Conservation (phyloP, 2,888 invertebrate genomes). For the Cataglyphis rosenhaueri region DNA sequence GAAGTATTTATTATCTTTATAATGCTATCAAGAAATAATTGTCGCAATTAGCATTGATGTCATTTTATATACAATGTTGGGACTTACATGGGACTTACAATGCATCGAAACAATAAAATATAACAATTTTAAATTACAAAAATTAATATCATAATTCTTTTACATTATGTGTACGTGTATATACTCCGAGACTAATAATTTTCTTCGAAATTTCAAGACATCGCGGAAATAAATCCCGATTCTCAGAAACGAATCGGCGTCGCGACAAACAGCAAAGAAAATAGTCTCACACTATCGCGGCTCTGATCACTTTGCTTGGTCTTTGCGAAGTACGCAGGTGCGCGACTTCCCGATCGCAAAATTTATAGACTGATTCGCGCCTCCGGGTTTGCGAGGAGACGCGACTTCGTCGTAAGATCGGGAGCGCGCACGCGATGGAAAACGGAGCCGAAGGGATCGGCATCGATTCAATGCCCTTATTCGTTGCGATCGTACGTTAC, state of each 20-base stretch:
- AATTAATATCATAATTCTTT: neutral
- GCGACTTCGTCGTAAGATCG: slow-evolving; percentile 40
- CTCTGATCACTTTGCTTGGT: slow-evolving; percentile 6
- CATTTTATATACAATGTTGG: neutral
- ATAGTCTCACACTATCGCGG: slow-evolving; percentile 25
- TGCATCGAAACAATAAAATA: neutral
- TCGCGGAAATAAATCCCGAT: neutral
- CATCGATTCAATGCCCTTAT: slow-evolving; percentile 76
- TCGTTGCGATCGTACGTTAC: slow-evolving; percentile 69
- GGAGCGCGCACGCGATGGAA: slow-evolving; percentile 43
- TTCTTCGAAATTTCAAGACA: neutral
- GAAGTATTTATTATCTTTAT: slow-evolving; percentile 13
- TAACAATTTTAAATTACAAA: neutral
- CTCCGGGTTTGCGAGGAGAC: slow-evolving; percentile 49
- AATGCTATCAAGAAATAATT: neutral
- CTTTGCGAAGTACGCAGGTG: slow-evolving; percentile 60
- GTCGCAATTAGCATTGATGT: neutral
- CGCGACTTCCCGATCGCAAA: slow-evolving; percentile 61
- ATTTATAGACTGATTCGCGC: slow-evolving; percentile 72
- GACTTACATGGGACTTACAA: neutral
- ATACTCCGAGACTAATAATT: neutral
- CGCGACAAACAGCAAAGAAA: slow-evolving; percentile 8
- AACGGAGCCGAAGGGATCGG: slow-evolving; percentile 67
- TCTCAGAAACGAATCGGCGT: slow-evolving; percentile 39
- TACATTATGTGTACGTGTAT: neutral